phyloP scores from a whole-genome alignment of 2,113 vertebrate genomes.

The Astatoreochromis straeleni region DNA sequence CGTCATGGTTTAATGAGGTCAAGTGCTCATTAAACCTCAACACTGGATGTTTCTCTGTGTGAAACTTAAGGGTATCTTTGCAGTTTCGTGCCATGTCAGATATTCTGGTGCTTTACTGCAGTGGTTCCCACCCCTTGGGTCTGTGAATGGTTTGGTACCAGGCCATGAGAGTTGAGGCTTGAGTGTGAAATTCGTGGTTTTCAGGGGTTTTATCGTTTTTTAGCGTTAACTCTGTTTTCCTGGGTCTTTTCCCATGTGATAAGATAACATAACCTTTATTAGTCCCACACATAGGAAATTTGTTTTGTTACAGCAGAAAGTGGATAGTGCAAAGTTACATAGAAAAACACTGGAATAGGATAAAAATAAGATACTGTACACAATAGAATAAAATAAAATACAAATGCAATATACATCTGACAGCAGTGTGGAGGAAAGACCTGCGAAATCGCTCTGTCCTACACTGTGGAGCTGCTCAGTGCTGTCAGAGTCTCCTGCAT shows the following conservation, averaged over 20 bases:
- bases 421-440: too few relatives aligned
- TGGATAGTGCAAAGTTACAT: too few relatives aligned
- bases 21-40: background rate
- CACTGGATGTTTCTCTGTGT: background rate
- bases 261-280: too few relatives aligned
- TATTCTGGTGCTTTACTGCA: background rate
- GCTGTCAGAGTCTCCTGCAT: background rate
- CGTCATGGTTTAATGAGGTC: background rate
- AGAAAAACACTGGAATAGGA: too few relatives aligned
- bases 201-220: background rate
- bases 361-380: too few relatives aligned
- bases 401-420: too few relatives aligned
- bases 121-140: background rate
- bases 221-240: background rate
- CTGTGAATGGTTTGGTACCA: background rate
- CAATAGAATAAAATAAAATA: too few relatives aligned
- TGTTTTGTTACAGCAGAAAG: too few relatives aligned
- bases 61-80: background rate
- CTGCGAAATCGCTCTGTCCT: too few relatives aligned
- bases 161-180: background rate
- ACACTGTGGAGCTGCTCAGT: background rate
- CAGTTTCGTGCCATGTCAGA: background rate
- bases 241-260: background rate
- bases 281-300: too few relatives aligned
- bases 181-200: background rate